Percentiles rank a stretch among this genome's conserved stretches.
Conservation (phyloP, 2,113 vertebrate species). For the Neolamprologus toae region DNA sequence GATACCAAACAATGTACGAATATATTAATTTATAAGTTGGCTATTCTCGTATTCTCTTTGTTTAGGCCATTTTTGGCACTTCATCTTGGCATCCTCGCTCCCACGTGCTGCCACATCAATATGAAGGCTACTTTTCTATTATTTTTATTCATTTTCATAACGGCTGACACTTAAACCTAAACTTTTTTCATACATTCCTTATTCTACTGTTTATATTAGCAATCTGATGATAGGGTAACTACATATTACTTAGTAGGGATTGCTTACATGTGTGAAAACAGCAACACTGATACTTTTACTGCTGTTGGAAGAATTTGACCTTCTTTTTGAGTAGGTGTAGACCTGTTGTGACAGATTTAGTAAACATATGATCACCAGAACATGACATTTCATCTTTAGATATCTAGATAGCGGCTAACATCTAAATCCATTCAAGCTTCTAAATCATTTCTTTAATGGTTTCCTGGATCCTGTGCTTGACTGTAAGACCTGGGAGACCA, state of each 20-base stretch:
- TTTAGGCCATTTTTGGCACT: background rate
- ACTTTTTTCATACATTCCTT: background rate
- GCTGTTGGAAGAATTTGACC: background rate
- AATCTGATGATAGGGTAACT: background rate
- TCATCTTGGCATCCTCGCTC: background rate
- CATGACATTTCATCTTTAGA: background rate
- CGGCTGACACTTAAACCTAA: background rate
- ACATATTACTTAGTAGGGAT: background rate
- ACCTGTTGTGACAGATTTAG: rapidly evolving
- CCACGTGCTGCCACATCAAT: background rate
- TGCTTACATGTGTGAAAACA: background rate
- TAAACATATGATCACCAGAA: background rate
- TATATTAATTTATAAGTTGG: background rate
- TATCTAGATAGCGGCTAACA: background rate
- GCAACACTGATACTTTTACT: background rate
- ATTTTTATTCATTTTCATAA: background rate
- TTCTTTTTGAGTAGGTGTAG: background rate
- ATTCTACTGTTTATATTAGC: background rate
- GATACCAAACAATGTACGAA: background rate
- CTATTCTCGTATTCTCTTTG: background rate
- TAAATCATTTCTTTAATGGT: background rate
- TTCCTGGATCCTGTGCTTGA: background rate
- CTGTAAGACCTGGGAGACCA: background rate
- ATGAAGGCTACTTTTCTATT: rapidly evolving
- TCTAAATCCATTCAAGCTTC: background rate